These are phyloP conservation scores for Brenthis ino DNA, from an alignment of 2,888 invertebrate genomes.

Conservation along the genomic window DNA sequence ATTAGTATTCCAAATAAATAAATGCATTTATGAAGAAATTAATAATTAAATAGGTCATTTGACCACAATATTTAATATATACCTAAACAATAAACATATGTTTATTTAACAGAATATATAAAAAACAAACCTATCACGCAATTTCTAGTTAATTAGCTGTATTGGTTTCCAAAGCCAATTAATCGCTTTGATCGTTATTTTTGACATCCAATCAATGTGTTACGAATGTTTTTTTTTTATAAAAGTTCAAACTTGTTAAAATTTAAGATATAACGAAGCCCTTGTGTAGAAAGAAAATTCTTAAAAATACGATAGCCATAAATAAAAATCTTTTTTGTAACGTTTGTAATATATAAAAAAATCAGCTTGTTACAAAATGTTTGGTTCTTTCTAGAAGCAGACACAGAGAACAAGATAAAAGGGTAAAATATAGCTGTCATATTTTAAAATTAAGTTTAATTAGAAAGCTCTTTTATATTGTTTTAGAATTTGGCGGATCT, in stretches of 20 bases:
- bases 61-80: neutral
- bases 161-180: conserved; percentile 48
- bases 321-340: too few relatives aligned
- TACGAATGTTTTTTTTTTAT: conserved; percentile 2
- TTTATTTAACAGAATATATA: conserved; percentile 5
- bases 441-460: neutral
- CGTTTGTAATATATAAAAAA: neutral
- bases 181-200: conserved; percentile 22
- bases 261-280: neutral
- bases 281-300: neutral
- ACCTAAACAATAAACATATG: neutral
- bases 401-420: too few relatives aligned
- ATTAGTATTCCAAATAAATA: neutral
- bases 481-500: conserved; percentile 57
- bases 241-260: conserved; percentile 2
- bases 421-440: too few relatives aligned
- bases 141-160: conserved; percentile 61
- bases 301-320: neutral
- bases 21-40: neutral
- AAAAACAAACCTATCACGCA: conserved; percentile 36
- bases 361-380: too few relatives aligned
- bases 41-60: neutral
- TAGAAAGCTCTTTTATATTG: conserved; percentile 26
- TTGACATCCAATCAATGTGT: conserved; percentile 19
- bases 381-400: too few relatives aligned